Evolutionary conservation across 2,888 invertebrate species (phyloP).

Genomic region (Pammene aurita): DNA sequence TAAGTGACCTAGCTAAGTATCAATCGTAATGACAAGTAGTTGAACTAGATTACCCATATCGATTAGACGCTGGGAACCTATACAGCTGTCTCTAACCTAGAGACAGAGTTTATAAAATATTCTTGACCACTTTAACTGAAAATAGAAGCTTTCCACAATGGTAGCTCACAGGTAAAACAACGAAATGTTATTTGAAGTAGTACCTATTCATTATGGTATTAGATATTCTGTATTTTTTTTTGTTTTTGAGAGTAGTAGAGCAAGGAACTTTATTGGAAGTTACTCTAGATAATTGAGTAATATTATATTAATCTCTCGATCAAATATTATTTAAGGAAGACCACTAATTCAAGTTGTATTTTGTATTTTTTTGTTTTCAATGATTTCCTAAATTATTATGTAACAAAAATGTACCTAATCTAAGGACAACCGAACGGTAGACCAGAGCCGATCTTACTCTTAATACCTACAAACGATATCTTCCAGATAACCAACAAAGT

Average conservation of each 20-base stretch:
- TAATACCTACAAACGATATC: too few species aligned
- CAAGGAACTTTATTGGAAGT: too few species aligned
- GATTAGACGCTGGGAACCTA: constrained; percentile 32
- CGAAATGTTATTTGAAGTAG: background rate
- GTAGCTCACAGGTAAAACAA: background rate
- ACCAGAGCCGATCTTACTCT: too few species aligned
- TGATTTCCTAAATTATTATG: too few species aligned
- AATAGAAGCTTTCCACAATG: constrained; percentile 23
- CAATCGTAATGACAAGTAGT: constrained; percentile 24
- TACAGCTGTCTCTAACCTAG: constrained; percentile 27
- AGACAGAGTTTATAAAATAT: constrained; percentile 28
- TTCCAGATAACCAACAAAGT: too few species aligned
- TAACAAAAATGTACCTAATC: too few species aligned
- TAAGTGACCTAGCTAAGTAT: constrained; percentile 2
- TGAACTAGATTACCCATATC: constrained; percentile 30
- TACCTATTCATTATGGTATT: background rate
- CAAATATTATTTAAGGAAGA: too few species aligned
- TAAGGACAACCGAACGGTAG: too few species aligned
- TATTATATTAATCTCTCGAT: too few species aligned
- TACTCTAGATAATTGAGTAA: too few species aligned
- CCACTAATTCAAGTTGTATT: too few species aligned
- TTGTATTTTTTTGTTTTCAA: too few species aligned
- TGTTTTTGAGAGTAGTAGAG: background rate
- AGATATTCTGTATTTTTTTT: background rate
- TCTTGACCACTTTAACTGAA: constrained; percentile 21